phyloP scores from a whole-genome alignment of 2,888 invertebrate species.

The Drosophila lutescens region DNA sequence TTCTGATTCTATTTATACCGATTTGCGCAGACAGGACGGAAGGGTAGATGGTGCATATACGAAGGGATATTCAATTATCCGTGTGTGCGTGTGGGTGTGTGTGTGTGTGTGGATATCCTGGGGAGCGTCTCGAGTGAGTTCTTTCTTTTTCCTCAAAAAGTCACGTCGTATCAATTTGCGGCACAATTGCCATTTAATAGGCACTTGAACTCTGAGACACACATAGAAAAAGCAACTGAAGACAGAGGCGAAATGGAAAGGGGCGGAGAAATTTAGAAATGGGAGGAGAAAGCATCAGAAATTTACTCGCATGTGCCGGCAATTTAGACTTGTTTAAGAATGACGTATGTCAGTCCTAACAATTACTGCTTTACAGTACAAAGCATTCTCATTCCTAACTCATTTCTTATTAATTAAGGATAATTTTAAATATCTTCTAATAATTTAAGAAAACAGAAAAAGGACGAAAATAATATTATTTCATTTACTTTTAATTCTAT shows the following conservation, averaged over 20 bases:
- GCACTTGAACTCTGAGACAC: slow-evolving; percentile 65
- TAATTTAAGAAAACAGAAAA: too few relatives aligned
- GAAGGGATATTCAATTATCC: slow-evolving; percentile 71
- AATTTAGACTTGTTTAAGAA: slow-evolving; percentile 49
- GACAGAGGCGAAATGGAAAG: too few relatives aligned
- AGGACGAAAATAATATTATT: too few relatives aligned
- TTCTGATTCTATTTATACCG: slow-evolving; percentile 62
- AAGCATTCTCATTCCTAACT: too few relatives aligned
- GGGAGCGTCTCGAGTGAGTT: slow-evolving; percentile 70
- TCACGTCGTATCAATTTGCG: slow-evolving; percentile 81
- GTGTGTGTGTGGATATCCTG: slow-evolving; percentile 36
- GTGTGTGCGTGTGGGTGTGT: slow-evolving; percentile 43
- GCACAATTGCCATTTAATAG: slow-evolving; percentile 81
- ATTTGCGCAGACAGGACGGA: slow-evolving; percentile 6
- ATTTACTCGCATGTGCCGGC: slow-evolving; percentile 53
- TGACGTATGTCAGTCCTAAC: slow-evolving; percentile 9
- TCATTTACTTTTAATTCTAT: too few relatives aligned
- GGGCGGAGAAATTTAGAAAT: not conserved
- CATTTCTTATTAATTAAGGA: too few relatives aligned
- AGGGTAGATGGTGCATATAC: slow-evolving; percentile 22
- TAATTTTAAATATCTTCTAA: too few relatives aligned
- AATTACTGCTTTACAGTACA: not conserved
- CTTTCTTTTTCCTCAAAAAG: slow-evolving; percentile 69
- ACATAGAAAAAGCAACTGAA: slow-evolving; percentile 2
- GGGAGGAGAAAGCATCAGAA: not conserved